These are phyloP conservation scores for Paedocypris micromegethes DNA, from an alignment of 2,797 vertebrate species.

Conservation along the genomic window DNA sequence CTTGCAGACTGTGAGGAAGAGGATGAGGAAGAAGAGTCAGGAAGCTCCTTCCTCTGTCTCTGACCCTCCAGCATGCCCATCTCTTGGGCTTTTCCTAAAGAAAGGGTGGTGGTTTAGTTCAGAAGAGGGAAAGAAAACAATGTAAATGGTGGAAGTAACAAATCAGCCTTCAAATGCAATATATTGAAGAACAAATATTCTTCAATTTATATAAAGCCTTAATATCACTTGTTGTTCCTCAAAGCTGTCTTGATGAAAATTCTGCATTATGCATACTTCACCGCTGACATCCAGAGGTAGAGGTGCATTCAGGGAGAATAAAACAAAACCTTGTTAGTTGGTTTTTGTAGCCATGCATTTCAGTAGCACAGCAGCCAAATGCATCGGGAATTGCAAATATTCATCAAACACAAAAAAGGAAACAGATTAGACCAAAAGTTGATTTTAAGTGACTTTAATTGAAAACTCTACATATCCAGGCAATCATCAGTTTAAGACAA, in stretches of 20 bases:
- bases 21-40: constrained; percentile 42
- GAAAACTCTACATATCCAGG: background rate
- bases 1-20: constrained; percentile 33
- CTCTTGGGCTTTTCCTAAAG: constrained; percentile 45
- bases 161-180: background rate
- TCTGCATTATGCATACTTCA: constrained; percentile 22
- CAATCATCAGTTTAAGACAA: background rate
- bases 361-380: constrained; percentile 3
- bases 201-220: no score
- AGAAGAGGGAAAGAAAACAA: constrained; percentile 34
- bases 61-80: constrained; percentile 41
- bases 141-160: constrained; percentile 5
- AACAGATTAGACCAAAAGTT: background rate
- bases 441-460: background rate
- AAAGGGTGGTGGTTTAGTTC: constrained; percentile 42
- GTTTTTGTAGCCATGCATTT: constrained; percentile 33
- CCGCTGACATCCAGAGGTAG: constrained; percentile 35
- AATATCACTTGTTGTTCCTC: constrained; percentile 7
- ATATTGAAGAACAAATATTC: no score
- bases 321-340: constrained; percentile 38
- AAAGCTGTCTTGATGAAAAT: constrained; percentile 7
- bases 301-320: constrained; percentile 30
- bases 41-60: constrained; percentile 42
- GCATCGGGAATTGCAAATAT: background rate
- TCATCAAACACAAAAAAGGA: background rate